phyloP scores from a whole-genome alignment of 2,113 vertebrate genomes.

The Mormoops blainvillei region DNA sequence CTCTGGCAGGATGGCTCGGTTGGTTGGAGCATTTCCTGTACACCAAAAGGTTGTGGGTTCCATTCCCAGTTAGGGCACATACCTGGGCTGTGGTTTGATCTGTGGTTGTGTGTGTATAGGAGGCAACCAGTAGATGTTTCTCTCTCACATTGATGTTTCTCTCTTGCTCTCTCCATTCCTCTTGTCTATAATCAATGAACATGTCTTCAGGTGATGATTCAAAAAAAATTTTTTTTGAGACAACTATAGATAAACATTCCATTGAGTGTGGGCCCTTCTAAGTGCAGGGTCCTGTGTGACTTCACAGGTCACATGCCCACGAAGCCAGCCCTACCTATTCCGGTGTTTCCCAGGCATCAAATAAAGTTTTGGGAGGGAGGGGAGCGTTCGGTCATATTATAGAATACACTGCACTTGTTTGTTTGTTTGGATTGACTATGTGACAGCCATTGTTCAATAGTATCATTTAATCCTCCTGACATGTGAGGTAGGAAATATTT shows the following conservation, averaged over 20 bases:
- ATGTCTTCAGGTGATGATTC: too few relatives aligned
- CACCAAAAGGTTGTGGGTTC: too few relatives aligned
- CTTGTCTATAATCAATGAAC: too few relatives aligned
- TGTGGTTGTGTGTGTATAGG: too few relatives aligned
- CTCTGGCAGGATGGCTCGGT: too few relatives aligned
- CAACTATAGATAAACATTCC: background rate
- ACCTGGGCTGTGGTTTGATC: too few relatives aligned
- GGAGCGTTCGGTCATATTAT: background rate
- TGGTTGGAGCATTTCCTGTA: too few relatives aligned
- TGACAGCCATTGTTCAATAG: background rate
- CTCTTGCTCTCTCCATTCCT: too few relatives aligned
- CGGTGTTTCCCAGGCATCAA: background rate
- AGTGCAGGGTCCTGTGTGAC: background rate
- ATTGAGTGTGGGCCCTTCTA: background rate
- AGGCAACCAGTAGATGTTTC: too few relatives aligned
- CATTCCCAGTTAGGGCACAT: too few relatives aligned
- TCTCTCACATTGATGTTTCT: too few relatives aligned
- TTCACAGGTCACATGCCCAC: accelerated
- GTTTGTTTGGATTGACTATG: background rate
- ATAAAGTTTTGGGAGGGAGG: background rate
- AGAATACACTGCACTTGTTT: background rate
- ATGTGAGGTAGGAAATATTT: background rate
- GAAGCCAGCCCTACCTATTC: background rate
- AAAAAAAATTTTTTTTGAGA: too few relatives aligned
- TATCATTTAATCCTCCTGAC: background rate